Percentiles rank a stretch among this genome's conserved stretches.
phyloP scores from a whole-genome alignment of 2,113 vertebrate species.

The Sylvia atricapilla region DNA sequence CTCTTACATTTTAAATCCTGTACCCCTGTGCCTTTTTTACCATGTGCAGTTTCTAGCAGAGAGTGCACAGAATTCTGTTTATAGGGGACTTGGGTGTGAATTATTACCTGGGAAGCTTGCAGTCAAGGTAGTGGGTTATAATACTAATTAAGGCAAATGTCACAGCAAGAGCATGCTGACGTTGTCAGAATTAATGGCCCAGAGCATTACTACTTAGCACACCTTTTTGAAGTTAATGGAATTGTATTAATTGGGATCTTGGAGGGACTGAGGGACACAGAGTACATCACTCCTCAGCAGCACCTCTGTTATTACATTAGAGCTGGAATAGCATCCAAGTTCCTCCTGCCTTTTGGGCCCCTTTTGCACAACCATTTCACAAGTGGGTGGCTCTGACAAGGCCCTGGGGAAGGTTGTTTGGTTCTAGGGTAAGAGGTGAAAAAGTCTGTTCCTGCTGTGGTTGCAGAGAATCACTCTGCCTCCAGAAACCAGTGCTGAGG shows the following conservation, averaged over 20 bases:
- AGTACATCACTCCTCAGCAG: slow-evolving; percentile 47
- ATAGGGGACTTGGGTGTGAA: slow-evolving; percentile 11
- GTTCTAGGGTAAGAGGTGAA: slow-evolving; percentile 6
- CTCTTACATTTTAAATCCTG: not conserved
- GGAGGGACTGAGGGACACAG: slow-evolving; percentile 34
- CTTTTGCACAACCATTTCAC: slow-evolving; percentile 33
- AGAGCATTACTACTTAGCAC: slow-evolving; percentile 61
- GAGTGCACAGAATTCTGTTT: slow-evolving; percentile 21
- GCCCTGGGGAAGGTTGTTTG: not conserved
- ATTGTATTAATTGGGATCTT: slow-evolving; percentile 67
- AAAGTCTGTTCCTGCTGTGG: not conserved
- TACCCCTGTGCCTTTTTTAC: not conserved
- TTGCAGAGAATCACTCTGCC: not conserved
- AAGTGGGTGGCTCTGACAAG: slow-evolving; percentile 2
- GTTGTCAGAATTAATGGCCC: slow-evolving; percentile 69
- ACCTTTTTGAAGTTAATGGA: slow-evolving; percentile 70
- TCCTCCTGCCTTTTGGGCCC: slow-evolving; percentile 5
- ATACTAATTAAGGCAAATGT: slow-evolving; percentile 67
- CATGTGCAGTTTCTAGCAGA: not conserved
- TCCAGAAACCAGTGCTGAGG: not conserved
- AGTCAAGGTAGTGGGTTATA: slow-evolving; percentile 53
- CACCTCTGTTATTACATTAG: slow-evolving; percentile 48
- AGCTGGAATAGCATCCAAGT: slow-evolving; percentile 25
- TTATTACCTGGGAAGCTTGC: slow-evolving; percentile 50
- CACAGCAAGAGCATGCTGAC: slow-evolving; percentile 66